Conservation (phyloP, 2,888 invertebrate genomes). For the Pyrrhosoma nymphula region DNA sequence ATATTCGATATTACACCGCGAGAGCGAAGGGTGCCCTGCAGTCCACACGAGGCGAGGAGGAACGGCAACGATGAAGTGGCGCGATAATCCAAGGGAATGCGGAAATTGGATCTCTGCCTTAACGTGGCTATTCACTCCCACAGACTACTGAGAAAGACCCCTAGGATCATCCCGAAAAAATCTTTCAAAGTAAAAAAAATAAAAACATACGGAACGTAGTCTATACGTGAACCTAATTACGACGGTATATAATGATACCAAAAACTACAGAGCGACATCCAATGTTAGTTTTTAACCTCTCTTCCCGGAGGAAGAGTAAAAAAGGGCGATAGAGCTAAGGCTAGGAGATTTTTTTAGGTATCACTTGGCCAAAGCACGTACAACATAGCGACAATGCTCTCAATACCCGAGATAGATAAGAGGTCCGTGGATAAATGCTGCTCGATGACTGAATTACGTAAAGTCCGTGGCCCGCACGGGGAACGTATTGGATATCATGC, state of each 20-base stretch:
- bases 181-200: not conserved
- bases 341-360: not conserved
- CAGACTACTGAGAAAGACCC: not conserved
- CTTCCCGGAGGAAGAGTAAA: not conserved
- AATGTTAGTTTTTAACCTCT: not conserved
- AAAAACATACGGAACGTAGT: not conserved
- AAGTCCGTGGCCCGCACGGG: not conserved
- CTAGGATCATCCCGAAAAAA: not conserved
- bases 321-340: not conserved
- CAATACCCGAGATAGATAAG: not conserved
- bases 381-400: not conserved
- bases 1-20: not conserved
- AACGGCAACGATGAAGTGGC: not conserved
- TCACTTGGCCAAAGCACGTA: not conserved
- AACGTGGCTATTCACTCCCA: not conserved
- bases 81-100: not conserved
- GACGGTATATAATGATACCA: not conserved
- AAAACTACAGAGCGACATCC: not conserved
- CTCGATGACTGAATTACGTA: not conserved
- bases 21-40: not conserved
- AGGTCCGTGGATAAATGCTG: not conserved
- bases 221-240: not conserved
- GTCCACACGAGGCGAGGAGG: not conserved
- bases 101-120: constrained; percentile 20
- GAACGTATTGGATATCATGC: not conserved